Evolutionary conservation across 2,888 invertebrate species (phyloP), one percentile per base, ranked within the genome.

Genomic region (Pardosa pseudoannulata): DNA sequence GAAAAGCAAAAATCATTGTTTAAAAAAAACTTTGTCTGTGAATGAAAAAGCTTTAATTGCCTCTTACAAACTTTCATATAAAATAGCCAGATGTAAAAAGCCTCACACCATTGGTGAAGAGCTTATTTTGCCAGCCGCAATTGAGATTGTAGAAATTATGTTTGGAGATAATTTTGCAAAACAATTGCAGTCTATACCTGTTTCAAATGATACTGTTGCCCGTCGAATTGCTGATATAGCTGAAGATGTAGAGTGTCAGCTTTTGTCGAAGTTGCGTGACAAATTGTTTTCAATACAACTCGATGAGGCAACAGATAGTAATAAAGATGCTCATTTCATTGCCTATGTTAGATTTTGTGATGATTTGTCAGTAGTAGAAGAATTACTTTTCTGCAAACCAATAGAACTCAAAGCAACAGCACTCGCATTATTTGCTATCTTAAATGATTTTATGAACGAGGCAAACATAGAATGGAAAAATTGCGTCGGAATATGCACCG

Each of bases 11-110:
- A n/a, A n/a, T n/a, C n/a, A n/a, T n/a, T n/a, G n/a, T n/a, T n/a
- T n/a, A n/a, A 13, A 9, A 50, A 16, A 50, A n/a, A 50, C 19
- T 50, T 50, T 50, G 50, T 50, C n/a, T n/a, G 67, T 68, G 76
- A 50, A 46, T 76, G 23, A 76, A 67, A 68, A 68, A 78, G 78
- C 78, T 68, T 68, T 70, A 78, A 50, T 70, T 78, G 70, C 56
- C 13, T 79, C 29, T 62, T 70, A 71, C 70, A 79, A 79, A 70
- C 62, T 79, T 68, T 62, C 70, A 71, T 79, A 70, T 79, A 79
- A 79, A 79, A 79, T 79, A 79, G 70, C 71, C 70, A 79, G 79
- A 70, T 79, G 79, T 79, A 79, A 79, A 79, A 79, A 79, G 23
- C 79, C 62, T 79, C 79, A 79, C 62, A 70, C 62, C 70, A 70